Base-by-base conservation (phyloP, 2,113 vertebrate species). In the Daboia siamensis region DNA sequence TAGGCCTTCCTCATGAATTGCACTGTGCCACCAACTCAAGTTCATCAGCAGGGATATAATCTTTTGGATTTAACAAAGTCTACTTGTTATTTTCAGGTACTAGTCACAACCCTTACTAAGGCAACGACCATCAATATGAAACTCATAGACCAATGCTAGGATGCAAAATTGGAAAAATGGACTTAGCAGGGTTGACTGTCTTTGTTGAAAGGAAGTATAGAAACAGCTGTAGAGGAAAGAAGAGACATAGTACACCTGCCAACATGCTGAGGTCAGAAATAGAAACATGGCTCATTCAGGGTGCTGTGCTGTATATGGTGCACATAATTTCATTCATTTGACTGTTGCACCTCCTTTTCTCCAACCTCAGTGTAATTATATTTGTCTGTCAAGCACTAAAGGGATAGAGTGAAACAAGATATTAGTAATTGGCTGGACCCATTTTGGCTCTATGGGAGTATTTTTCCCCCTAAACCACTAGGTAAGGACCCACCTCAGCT, bases 1-100 rank as follows among this genome's bases (percentile, higher is more conserved):
- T 97, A 98, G 97, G 97, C 97, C 97, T 97, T 98, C 97, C 97
- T 97, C 95, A 93, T 5, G 91, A 92, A 96, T 92, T 96, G 95
- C 92, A 96, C 97, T 97, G 97, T 94, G 97, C 96, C 94, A 95
- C 97, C 95, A 94, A 97, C 96, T 95, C 96, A 95, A 96, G 95
- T 88, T 94, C 1, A 95, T 87, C 96, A 92, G 92, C 94, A 93
- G 91, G 95, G 92, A 96, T 96, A 96, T 93, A 96, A 96, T 96
- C 95, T 89, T 94, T 95, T 86, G 97, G 97, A 97, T 97, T 97
- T 94, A 95, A 94, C 96, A 96, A 97, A 98, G 96, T 97, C 96
- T 96, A 95, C 9, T 1, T 94, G 96, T 92, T 96, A 96, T 96
- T 95, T 95, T 94, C 96, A 95, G 95, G 95, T 97, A 98, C 95